Percentiles rank a stretch among this genome's conserved stretches.
Evolutionary conservation across 1,140 invertebrate genomes (phyloP).

Genomic region (Drosophila yakuba): DNA sequence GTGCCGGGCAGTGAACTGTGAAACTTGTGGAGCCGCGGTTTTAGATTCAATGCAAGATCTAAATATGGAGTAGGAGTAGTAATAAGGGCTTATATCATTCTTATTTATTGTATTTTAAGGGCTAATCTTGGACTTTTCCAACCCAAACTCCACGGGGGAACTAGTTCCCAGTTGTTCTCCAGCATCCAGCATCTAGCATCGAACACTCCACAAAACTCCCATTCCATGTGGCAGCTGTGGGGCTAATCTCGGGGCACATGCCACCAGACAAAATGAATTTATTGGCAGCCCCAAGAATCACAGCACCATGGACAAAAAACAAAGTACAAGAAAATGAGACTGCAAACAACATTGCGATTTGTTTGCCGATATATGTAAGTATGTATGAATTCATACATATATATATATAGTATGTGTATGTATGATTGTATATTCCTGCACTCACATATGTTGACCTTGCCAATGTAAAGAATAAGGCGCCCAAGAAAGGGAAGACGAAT

Average conservation of each 20-base stretch:
- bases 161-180: background rate
- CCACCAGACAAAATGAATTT: constrained; percentile 44
- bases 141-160: background rate
- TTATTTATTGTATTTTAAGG: background rate
- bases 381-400: background rate
- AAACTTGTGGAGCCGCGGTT: too few relatives aligned
- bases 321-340: background rate
- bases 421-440: background rate
- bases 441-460: constrained; percentile 18
- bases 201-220: background rate
- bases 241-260: constrained; percentile 33
- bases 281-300: constrained; percentile 31
- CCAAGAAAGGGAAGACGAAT: background rate
- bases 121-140: background rate
- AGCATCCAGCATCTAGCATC: background rate
- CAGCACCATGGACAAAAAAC: constrained; percentile 5
- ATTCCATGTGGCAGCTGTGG: constrained; percentile 8
- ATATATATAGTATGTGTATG: too few relatives aligned
- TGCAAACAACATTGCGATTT: constrained; percentile 17
- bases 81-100: background rate
- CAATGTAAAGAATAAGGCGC: background rate
- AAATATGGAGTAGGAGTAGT: background rate
- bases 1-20: constrained; percentile 3
- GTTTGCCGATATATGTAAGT: constrained; percentile 5
- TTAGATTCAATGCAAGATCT: too few relatives aligned